Conservation (phyloP, 2,797 vertebrate genomes). For the Brachyalestes nurse region DNA sequence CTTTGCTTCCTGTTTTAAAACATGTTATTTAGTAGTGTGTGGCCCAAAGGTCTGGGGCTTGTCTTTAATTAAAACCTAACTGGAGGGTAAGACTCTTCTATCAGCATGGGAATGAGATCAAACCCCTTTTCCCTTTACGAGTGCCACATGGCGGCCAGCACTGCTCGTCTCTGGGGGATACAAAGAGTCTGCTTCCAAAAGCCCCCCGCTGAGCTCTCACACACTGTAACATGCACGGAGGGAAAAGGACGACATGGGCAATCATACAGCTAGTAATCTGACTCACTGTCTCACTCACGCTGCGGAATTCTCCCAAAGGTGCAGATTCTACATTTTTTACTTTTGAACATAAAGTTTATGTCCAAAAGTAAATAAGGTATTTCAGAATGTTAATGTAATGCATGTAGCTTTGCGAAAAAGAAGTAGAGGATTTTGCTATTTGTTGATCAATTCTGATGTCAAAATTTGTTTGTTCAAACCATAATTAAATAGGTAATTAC, state of each 20-base stretch:
- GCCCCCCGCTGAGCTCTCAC: conserved; percentile 1
- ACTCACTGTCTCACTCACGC: background rate
- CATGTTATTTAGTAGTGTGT: conserved; percentile 11
- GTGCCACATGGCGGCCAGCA: conserved; percentile 28
- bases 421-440: background rate
- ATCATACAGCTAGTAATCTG: conserved; percentile 3
- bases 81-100: conserved; percentile 37
- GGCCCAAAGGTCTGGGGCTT: conserved; percentile 21
- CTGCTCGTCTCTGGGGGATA: conserved; percentile 21
- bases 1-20: conserved; percentile 29
- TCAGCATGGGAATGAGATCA: conserved; percentile 40
- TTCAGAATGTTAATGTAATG: background rate
- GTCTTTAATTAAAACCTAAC: conserved; percentile 44
- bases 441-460: background rate
- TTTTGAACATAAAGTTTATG: background rate
- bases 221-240: background rate
- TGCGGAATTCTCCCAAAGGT: background rate
- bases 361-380: background rate
- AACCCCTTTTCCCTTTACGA: conserved; percentile 29
- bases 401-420: background rate
- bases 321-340: background rate
- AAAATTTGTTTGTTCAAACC: background rate
- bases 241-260: background rate
- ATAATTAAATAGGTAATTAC: background rate
- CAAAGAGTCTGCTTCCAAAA: background rate